Conservation (phyloP, 2,113 vertebrate genomes). For the Lethenteron reissneri region DNA sequence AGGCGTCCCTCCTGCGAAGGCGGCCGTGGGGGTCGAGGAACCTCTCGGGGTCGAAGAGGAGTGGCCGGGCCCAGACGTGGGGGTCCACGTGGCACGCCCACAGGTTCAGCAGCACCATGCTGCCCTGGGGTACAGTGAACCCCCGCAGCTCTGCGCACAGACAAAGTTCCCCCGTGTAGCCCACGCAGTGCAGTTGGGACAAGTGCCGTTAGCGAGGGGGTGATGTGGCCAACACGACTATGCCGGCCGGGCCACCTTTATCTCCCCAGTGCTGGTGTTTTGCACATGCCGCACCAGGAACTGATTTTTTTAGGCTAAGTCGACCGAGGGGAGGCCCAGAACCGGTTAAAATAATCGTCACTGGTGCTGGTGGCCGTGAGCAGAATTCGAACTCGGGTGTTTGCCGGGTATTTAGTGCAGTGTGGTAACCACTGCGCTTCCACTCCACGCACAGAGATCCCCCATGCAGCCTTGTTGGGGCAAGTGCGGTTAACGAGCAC, state of each 20-base stretch:
- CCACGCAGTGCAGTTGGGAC: background rate
- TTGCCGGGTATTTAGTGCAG: too few species aligned
- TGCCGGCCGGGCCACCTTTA: background rate
- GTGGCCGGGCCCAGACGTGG: conserved; percentile 53
- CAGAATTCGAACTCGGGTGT: too few species aligned
- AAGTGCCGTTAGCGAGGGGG: background rate
- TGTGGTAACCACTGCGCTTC: too few species aligned
- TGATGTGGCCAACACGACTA: background rate
- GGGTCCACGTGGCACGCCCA: conserved; percentile 77
- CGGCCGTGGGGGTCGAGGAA: conserved; percentile 62
- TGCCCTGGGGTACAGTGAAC: conserved; percentile 68
- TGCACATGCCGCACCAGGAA: background rate
- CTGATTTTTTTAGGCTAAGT: background rate
- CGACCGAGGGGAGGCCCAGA: too few species aligned
- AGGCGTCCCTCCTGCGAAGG: conserved; percentile 47
- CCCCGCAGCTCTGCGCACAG: conserved; percentile 43
- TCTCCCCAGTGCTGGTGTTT: background rate
- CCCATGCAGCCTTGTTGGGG: too few species aligned
- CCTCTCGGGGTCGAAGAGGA: conserved; percentile 45
- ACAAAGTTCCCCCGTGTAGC: conserved; percentile 7
- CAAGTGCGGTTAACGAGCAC: too few species aligned
- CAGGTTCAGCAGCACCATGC: conserved; percentile 53
- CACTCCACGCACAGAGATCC: too few species aligned
- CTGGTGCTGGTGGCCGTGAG: too few species aligned
- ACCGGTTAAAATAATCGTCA: too few species aligned